Base-by-base conservation (phyloP, 1,140 invertebrate species). In the Gryon sp. region DNA sequence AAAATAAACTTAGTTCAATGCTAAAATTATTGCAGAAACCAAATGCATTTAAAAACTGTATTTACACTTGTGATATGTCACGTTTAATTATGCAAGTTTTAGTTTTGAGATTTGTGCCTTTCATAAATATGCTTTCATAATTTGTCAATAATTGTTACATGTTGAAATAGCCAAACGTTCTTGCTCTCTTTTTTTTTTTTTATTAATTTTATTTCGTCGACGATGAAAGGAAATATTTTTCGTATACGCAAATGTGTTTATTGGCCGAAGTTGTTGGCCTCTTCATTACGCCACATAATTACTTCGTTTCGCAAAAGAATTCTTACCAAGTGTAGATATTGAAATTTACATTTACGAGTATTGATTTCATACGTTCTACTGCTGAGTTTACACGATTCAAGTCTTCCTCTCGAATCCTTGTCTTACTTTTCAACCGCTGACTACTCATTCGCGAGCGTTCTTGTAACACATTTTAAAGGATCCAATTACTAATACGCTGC, bases 401-500 rank as follows among this genome's bases (percentile, higher is more conserved):
- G 74, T 77, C 74, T 72, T 77, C 60, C 66, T 77, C 74, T 72
- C 74, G 66, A 72, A 77, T 77, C 74, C 74, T 72, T 77, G 74
- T 77, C 74, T 77, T 77, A 77, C 74, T 77, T 77, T 77, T 77
- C 74, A 70, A 77, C 60, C 60, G 75, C 66, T 50, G 68, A 72
- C 75, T 77, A 63, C 66, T 77, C 75, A 70, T 72, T 77, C 75
- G 68, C 68, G 75, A 72, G 75, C 66, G 75, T 77, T 77, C 66
- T 77, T 77, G 66, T 77, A 77, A 77, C 74, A 77, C 74, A 77
- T 77, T 77, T 77, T 77, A 77, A 77, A 72, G 74, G 74, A 77
- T 77, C 75, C 75, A 77, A 77, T 77, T 72, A 77, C 75, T 72
- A 72, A 77, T 77, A 63, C 74, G 74, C 46, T 68, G 41, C 55